phyloP scores from a whole-genome alignment of 2,888 invertebrate genomes.

The Cylloceria caligata region DNA sequence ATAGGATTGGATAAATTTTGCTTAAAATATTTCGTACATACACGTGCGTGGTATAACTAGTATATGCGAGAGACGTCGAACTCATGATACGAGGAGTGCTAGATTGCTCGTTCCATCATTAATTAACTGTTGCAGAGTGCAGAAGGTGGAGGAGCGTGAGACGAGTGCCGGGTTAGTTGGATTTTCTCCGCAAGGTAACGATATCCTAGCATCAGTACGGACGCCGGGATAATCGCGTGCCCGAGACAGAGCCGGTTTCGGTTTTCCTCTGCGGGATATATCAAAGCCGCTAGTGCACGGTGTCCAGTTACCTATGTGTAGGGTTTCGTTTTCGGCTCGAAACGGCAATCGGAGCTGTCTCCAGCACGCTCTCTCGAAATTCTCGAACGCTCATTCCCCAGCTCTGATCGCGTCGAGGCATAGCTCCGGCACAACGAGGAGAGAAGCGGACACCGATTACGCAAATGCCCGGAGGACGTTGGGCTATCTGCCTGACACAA shows the following conservation, averaged over 20 bases:
- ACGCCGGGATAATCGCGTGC: conserved; percentile 30
- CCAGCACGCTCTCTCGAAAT: conserved; percentile 19
- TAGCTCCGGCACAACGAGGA: conserved; percentile 7
- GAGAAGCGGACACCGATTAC: conserved; percentile 62
- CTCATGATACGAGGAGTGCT: conserved; percentile 14
- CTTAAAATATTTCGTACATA: no score
- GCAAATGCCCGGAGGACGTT: conserved; percentile 58
- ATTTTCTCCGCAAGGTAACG: conserved; percentile 33
- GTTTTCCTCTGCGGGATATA: conserved; percentile 60
- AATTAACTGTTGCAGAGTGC: conserved; percentile 20
- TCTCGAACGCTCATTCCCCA: conserved; percentile 24
- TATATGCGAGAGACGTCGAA: conserved; percentile 35
- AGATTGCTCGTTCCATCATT: conserved; percentile 38
- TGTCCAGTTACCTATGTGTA: conserved; percentile 60
- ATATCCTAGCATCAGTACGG: conserved; percentile 24
- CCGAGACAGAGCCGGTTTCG: conserved; percentile 33
- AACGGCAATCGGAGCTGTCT: conserved; percentile 57
- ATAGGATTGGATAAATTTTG: no score
- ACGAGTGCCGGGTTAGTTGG: conserved; percentile 25
- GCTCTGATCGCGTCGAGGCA: conserved; percentile 24
- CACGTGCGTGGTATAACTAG: no score
- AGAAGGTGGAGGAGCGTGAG: conserved; percentile 1
- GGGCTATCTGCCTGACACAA: conserved; percentile 43
- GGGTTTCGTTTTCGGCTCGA: conserved; percentile 62
- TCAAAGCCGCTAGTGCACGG: conserved; percentile 60